phyloP scores from a whole-genome alignment of 53 echinoderm and acorn worm species.

The Echinarachnius parma region DNA sequence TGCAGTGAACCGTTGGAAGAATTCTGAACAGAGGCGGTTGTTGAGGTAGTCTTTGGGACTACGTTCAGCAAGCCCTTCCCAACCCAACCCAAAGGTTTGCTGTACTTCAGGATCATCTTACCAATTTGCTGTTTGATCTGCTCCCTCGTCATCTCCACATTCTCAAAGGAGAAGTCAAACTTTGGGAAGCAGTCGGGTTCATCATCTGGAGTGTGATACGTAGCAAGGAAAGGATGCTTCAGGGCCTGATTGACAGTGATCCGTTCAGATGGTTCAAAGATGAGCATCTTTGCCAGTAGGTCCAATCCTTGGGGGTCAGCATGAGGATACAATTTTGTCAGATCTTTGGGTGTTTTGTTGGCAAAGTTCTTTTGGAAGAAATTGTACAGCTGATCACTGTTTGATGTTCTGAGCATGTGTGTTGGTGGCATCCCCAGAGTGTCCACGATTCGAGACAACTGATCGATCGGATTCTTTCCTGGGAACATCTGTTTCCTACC shows the following conservation, averaged over 20 bases:
- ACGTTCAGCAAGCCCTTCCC: slow-evolving; percentile 33
- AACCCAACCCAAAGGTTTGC: slow-evolving; percentile 51
- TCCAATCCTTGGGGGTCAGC: slow-evolving; percentile 69
- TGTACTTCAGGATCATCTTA: slow-evolving; percentile 94
- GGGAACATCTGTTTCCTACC: slow-evolving; percentile 88
- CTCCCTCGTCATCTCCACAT: slow-evolving; percentile 67
- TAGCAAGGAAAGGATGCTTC: slow-evolving; percentile 78
- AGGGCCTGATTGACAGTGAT: slow-evolving; percentile 77
- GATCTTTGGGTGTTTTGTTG: slow-evolving; percentile 56
- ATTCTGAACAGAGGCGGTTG: neutral
- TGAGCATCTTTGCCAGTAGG: slow-evolving; percentile 83
- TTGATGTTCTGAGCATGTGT: slow-evolving; percentile 67
- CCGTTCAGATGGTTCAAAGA: slow-evolving; percentile 73
- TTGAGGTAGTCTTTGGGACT: slow-evolving; percentile 29
- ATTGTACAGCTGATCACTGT: slow-evolving; percentile 83
- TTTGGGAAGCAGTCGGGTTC: slow-evolving; percentile 82
- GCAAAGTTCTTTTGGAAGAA: slow-evolving; percentile 88
- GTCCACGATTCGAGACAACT: slow-evolving; percentile 77
- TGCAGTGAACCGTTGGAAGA: neutral
- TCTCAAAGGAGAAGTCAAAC: slow-evolving; percentile 97
- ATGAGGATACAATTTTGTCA: slow-evolving; percentile 45
- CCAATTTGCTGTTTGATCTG: slow-evolving; percentile 83
- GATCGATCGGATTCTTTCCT: slow-evolving; percentile 93
- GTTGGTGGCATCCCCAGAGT: slow-evolving; percentile 90
- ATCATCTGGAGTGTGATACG: slow-evolving; percentile 86